phyloP scores from a whole-genome alignment of 2,797 vertebrate genomes.

The Sebastes taczanowskii region DNA sequence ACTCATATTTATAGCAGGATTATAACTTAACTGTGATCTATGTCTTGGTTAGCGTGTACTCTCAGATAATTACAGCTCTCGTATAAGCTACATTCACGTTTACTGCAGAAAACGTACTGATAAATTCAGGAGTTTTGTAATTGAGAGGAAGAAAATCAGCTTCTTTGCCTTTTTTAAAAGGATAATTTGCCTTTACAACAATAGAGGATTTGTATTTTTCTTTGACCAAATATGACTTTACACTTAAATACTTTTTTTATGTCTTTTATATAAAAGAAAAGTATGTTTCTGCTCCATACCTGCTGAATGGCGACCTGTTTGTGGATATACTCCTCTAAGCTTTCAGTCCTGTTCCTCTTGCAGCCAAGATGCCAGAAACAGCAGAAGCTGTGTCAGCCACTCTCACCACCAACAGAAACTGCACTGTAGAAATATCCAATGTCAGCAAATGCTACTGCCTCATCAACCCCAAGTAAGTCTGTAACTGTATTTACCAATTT shows the following conservation, averaged over 20 bases:
- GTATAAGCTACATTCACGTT: background rate
- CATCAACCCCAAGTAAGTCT: constrained; percentile 80
- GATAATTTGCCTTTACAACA: background rate
- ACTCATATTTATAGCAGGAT: background rate
- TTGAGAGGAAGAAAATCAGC: background rate
- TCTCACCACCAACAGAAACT: constrained; percentile 79
- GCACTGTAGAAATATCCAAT: constrained; percentile 78
- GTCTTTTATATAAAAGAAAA: background rate
- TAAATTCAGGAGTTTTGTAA: background rate
- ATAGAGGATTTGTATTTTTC: background rate
- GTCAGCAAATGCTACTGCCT: constrained; percentile 68
- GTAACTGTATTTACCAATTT: background rate
- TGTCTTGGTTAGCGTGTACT: background rate
- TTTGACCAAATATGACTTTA: background rate
- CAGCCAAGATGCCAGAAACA: constrained; percentile 74
- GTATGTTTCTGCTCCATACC: background rate
- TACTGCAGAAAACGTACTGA: background rate
- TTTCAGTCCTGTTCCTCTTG: constrained; percentile 21
- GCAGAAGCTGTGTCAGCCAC: constrained; percentile 77
- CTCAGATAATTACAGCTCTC: background rate
- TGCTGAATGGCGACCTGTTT: background rate
- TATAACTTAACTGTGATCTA: background rate
- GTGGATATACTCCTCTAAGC: background rate
- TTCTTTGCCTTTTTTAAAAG: background rate
- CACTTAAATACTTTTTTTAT: background rate